Base-by-base conservation (phyloP, 1,140 invertebrate genomes). In the Oscheius sp. region DNA sequence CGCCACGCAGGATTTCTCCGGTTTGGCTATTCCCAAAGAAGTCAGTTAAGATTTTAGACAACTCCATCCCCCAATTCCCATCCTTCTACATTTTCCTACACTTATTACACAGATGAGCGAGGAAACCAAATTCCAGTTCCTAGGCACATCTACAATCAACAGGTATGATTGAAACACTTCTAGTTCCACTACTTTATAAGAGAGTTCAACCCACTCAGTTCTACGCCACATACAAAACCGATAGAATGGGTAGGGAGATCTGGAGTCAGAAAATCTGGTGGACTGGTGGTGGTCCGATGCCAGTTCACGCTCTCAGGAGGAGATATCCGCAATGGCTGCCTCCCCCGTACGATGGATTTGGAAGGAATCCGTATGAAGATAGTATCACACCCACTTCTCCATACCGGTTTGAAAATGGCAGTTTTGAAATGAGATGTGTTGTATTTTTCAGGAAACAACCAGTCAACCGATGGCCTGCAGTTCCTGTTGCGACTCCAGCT, bases 1-100 rank as follows among this genome's bases (percentile, higher is more conserved):
- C 67, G 10, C 67, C 67, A n/a, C 23, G 67, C 29, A 58, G 52
- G 55, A 68, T 68, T 59, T 34, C 36, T 38, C 36, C 35, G 52
- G 67, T 49, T 38, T n/a, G 20, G 55, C n/a, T 45, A 34, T 35
- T 52, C 46, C 1, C n/a, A 42, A 10, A 42, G 38, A 42, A 10
- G 10, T 42, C 10, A 42, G n/a, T 42, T 10, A 42, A 10, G 10
- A 26, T 7, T 55, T 23, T 23, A 55, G 49, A 23, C 23, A 55
- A 4, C 49, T 55, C 49, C 49, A 4, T 23, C 38, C n/a, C n/a
- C 38, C n/a, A 42, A n/a, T 42, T n/a, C 49, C 4, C 49, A 55
- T 4, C 23, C 49, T n/a, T n/a, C n/a, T 4, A 55, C 49, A 13
- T 55, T 55, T 26, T 55, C 49, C 7, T 55, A 55, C 49, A 55